phyloP scores from a whole-genome alignment of 37 sponge, comb jelly and placozoan species.

The Chondrilla cf. caribensis region DNA sequence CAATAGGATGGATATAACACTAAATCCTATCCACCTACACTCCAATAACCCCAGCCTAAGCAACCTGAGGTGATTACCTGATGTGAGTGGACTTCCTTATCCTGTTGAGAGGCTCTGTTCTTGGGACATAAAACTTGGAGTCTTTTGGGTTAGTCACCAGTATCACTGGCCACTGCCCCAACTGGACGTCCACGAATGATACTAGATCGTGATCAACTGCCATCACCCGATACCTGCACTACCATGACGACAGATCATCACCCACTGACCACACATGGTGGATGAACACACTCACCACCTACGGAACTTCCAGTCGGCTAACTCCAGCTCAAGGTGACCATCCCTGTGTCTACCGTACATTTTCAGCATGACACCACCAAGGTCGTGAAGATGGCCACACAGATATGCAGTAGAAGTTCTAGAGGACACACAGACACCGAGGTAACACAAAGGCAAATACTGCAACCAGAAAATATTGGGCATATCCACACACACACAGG shows the following conservation, averaged over 20 bases:
- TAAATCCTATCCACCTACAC: too few relatives aligned
- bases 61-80: too few relatives aligned
- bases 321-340: slow-evolving; percentile 84
- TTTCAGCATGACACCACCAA: slow-evolving; percentile 25
- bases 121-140: slow-evolving; percentile 54
- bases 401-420: slow-evolving; percentile 65
- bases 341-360: slow-evolving; percentile 72
- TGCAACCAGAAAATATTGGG: background rate
- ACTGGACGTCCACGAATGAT: slow-evolving; percentile 67
- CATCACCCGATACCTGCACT: slow-evolving; percentile 71
- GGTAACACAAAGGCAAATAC: background rate
- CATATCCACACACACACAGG: background rate
- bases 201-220: slow-evolving; percentile 87
- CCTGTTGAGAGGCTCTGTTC: slow-evolving; percentile 58
- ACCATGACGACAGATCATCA: background rate
- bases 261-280: background rate
- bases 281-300: slow-evolving; percentile 30
- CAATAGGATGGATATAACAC: too few relatives aligned
- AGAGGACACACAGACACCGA: background rate
- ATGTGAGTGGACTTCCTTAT: slow-evolving; percentile 84
- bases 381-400: slow-evolving; percentile 87
- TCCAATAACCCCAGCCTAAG: too few relatives aligned
- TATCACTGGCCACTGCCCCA: slow-evolving; percentile 75
- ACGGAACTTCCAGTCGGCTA: slow-evolving; percentile 69
- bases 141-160: slow-evolving; percentile 85